Base-by-base conservation (phyloP, 37 sponge, comb jelly and placozoan genomes). In the Chondrilla cf. caribensis region DNA sequence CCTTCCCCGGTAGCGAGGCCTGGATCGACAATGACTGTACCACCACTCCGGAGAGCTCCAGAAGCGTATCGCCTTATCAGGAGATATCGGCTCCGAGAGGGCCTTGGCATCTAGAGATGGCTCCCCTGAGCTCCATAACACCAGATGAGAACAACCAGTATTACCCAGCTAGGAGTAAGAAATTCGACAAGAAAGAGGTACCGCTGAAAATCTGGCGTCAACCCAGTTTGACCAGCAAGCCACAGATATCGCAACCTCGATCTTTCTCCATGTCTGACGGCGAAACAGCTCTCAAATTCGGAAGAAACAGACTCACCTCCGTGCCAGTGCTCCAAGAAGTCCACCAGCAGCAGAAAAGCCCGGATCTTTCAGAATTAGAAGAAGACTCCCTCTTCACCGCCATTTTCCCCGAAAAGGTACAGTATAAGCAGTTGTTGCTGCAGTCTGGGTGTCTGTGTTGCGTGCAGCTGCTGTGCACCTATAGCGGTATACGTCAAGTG, bases 121-220 rank as follows among this genome's bases (percentile, higher is more conserved):
- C 76, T 8, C 76, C 76, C 7, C 25, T 73, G 42, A 73, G 76
- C 11, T 73, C 76, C 76, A 73, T 73, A 19, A 73, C 76, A 3
- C 76, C 76, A 3, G 76, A 73, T 43, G 76, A 73, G 24, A 73
- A 73, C 43, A 73, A 39, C 7, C 76, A 73, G 25, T 73, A 73
- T 38, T 73, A 73, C 44, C 76, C 76, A 41, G 76, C 24, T 38
- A 73, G 76, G 24, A 43, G 42, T 37, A 73, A 73, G 21, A 31
- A n/a, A 73, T 32, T 73, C 19, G 44, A 73, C 9, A 42, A 73
- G 44, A 73, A 73, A 42, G 44, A 73, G 3, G 11, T 73, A 7
- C 44, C 76, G 19, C 7, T 37, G 0, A 73, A 39, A 3, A 37
- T 15, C 43, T 62, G 64, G 64, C 29, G 25, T 6, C 64, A n/a